Conservation (phyloP, 2,797 vertebrate species). For the Pempheris klunzingeri region DNA sequence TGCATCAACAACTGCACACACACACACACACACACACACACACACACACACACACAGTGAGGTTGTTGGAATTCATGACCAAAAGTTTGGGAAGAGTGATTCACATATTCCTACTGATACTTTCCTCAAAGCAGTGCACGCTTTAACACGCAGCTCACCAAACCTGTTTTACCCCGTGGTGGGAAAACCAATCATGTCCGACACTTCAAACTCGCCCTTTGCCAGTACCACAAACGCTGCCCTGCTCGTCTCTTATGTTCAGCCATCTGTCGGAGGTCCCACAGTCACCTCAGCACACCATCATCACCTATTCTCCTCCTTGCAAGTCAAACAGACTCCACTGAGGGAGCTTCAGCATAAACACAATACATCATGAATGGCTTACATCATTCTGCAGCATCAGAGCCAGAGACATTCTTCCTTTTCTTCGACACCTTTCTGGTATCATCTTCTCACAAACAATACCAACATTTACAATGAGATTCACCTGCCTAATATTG, state of each 20-base stretch:
- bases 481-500: background rate
- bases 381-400: conserved; percentile 17
- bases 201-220: conserved; percentile 50
- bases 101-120: conserved; percentile 39
- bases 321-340: conserved; percentile 31
- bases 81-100: conserved; percentile 45
- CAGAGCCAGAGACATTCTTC: background rate
- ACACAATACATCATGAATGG: conserved; percentile 27
- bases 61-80: conserved; percentile 48
- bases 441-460: conserved; percentile 13
- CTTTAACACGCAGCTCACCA: conserved; percentile 49
- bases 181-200: conserved; percentile 62
- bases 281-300: conserved; percentile 35
- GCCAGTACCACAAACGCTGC: conserved; percentile 19
- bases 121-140: conserved; percentile 40
- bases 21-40: too few relatives aligned
- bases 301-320: conserved; percentile 32
- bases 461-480: background rate
- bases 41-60: conserved; percentile 16
- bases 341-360: conserved; percentile 7
- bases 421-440: background rate
- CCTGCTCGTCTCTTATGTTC: conserved; percentile 40
- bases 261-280: conserved; percentile 43
- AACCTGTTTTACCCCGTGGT: conserved; percentile 48
- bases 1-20: conserved; percentile 39